Evolutionary conservation across 1,140 invertebrate species (phyloP), one percentile per base, ranked within the genome.

Genomic region (Brevipalpus yothersi): DNA sequence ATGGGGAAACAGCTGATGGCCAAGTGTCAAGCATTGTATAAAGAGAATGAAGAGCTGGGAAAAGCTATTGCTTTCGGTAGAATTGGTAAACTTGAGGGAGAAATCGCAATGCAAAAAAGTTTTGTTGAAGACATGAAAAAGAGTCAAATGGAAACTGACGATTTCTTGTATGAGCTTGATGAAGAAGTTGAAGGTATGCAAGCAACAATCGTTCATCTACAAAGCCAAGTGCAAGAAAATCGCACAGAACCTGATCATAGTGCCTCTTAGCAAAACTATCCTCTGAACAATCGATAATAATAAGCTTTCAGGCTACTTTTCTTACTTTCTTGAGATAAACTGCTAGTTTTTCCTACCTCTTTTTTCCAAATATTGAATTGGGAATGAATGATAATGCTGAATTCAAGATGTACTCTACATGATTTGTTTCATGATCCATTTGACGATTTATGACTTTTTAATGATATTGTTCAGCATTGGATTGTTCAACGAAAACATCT

Each of bases 101-200:
- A 96, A 72, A 75, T 97, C 60, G 88, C 90, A 3, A 74, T 96
- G 65, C 88, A 96, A 69, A 92, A 88, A 71, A 93, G 83, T 71
- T 88, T 93, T 66, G 87, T 85, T 65, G 87, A 92, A 71, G 90
- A 95, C 79, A 86, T 95, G 64, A 92, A 94, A 69, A 91, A 92
- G 72, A 92, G 87, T 65, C 90, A 96, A 75, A 84, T 84, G 75
- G 89, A 95, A 73, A 72, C 94, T 65, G 91, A 96, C 68, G 89
- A 94, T 67, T 87, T 95, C 69, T 75, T 97, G 39, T 84, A 90
- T 71, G 92, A 96, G 68, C 71, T 96, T 56, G 92, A 97, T 67
- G 91, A 94, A 71, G 91, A 95, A 71, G 86, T 95, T 13, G 92
- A 97, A 72, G 91, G 90, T 7, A 92, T 97, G 88, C 91, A 95